Percentiles rank a stretch among this genome's conserved stretches.
Evolutionary conservation across 2,113 vertebrate genomes (phyloP).

Genomic region (Myiagra hebetior): DNA sequence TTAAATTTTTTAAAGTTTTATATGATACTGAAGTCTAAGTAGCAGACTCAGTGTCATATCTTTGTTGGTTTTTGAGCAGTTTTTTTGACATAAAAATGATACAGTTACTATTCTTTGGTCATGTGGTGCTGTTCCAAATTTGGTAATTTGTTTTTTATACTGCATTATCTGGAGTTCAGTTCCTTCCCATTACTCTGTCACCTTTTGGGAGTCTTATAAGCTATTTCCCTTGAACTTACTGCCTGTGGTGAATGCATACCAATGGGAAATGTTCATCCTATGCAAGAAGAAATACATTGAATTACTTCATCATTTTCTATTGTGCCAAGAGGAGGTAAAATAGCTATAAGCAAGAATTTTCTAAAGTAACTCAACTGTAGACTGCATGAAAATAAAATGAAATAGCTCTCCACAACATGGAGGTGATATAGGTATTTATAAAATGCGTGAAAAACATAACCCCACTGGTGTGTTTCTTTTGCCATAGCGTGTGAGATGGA

Average conservation of each 20-base stretch:
- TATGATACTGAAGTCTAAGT: not conserved
- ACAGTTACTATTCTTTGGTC: not conserved
- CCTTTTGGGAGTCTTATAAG: not conserved
- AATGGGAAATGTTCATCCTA: not conserved
- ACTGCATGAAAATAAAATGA: not conserved
- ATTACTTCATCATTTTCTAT: not conserved
- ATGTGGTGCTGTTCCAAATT: not conserved
- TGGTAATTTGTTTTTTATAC: not conserved
- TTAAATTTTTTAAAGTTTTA: not conserved
- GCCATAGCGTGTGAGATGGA: accelerated
- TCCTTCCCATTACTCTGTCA: not conserved
- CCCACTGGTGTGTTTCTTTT: not conserved
- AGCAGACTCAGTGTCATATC: not conserved
- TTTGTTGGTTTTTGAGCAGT: not conserved
- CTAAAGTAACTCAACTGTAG: not conserved
- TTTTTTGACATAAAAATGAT: not conserved
- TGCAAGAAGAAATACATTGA: not conserved
- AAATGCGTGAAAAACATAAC: not conserved
- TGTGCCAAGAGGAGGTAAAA: not conserved
- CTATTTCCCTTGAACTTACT: not conserved
- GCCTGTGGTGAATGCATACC: not conserved
- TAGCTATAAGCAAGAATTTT: not conserved
- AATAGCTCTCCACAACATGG: not conserved
- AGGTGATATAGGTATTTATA: not conserved
- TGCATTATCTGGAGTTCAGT: not conserved